A percentile compares a stretch with the other conserved stretches of the same genome.
Evolutionary conservation across 2,888 invertebrate species (phyloP).

Genomic region (Heterodera filipjevi): DNA sequence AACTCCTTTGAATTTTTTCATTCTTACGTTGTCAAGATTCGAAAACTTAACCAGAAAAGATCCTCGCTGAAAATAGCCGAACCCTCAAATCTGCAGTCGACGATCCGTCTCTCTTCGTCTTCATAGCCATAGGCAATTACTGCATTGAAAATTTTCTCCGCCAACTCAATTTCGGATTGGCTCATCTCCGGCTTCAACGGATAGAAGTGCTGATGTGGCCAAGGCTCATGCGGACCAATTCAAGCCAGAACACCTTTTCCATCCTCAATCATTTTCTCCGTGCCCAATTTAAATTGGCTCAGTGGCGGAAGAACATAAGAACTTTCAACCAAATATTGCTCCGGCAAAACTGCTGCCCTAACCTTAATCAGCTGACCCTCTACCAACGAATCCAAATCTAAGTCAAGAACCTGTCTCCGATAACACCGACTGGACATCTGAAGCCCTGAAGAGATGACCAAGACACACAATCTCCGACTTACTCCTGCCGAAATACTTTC

Average conservation of each 20-base stretch:
- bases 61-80: not conserved
- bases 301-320: not conserved
- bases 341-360: not conserved
- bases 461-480: not conserved
- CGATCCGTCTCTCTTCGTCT: not conserved
- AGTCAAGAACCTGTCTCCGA: not conserved
- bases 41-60: not conserved
- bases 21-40: not conserved
- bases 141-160: not conserved
- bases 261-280: not conserved
- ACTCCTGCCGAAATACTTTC: not conserved
- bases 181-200: not conserved
- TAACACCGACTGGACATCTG: slow-evolving; percentile 5
- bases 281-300: not conserved
- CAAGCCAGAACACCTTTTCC: not conserved
- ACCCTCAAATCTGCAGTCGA: not conserved
- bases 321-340: not conserved
- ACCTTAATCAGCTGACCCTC: not conserved
- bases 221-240: not conserved
- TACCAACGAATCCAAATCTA: not conserved
- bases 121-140: slow-evolving; percentile 6
- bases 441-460: not conserved
- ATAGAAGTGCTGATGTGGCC: slow-evolving; percentile 7
- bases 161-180: not conserved
- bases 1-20: not conserved